Percentiles rank a stretch among this genome's conserved stretches.
Evolutionary conservation across 2,888 invertebrate species (phyloP).

Genomic region (Orthosia incerta): DNA sequence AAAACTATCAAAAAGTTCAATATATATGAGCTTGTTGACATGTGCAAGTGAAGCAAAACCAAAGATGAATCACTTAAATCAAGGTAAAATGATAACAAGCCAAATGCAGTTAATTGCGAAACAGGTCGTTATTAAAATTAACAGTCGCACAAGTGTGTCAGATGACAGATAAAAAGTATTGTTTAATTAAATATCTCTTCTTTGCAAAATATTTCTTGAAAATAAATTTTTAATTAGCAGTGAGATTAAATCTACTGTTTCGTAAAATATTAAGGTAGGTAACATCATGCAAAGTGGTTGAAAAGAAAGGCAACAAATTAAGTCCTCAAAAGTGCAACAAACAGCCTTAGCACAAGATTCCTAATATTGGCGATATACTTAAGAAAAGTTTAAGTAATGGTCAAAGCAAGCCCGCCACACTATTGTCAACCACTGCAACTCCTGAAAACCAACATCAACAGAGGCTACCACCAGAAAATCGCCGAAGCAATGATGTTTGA

Average conservation of each 20-base stretch:
- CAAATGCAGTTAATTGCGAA: constrained; percentile 18
- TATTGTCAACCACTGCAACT: not conserved
- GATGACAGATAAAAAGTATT: constrained; percentile 58
- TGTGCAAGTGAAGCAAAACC: not conserved
- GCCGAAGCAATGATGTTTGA: no score
- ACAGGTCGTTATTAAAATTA: constrained; percentile 38
- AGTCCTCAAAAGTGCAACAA: not conserved
- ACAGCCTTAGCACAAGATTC: not conserved
- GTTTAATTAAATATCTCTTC: constrained; percentile 33
- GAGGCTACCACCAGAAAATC: not conserved
- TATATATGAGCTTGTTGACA: no score
- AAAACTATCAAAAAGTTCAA: not conserved
- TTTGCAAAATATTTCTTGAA: constrained; percentile 34
- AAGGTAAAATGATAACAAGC: constrained; percentile 6
- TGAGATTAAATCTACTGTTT: constrained; percentile 25
- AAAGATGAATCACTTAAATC: not conserved
- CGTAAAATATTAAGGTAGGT: not conserved
- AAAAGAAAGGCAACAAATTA: not conserved
- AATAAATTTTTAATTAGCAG: constrained; percentile 12
- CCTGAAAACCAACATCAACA: not conserved
- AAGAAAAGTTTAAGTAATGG: no score
- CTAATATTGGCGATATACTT: no score
- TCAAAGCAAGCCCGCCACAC: not conserved
- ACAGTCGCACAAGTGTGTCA: constrained; percentile 48
- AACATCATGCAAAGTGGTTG: not conserved